phyloP scores from a whole-genome alignment of 64 coral and sea anemone species.

The Stichodactyla helianthus region DNA sequence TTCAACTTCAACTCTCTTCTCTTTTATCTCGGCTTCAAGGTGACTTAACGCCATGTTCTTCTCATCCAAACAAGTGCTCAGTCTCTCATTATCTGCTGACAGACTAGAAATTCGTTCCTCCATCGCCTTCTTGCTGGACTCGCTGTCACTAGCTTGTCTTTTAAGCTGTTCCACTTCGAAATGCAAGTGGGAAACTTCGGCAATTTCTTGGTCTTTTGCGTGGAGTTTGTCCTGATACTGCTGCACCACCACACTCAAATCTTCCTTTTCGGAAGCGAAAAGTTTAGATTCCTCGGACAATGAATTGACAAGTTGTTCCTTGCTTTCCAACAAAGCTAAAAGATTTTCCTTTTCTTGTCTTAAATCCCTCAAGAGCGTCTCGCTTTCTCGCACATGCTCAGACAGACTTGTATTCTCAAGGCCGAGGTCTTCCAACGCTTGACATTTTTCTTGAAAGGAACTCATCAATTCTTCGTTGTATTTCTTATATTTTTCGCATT shows the following conservation, averaged over 20 bases:
- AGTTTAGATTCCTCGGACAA: conserved; percentile 35
- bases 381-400: conserved; percentile 42
- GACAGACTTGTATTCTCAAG: conserved; percentile 50
- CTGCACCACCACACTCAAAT: conserved; percentile 27
- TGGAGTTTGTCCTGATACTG: conserved; percentile 41
- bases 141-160: conserved; percentile 19
- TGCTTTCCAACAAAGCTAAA: conserved; percentile 33
- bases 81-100: conserved; percentile 53
- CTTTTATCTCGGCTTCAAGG: conserved; percentile 27
- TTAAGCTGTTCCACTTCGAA: conserved; percentile 36
- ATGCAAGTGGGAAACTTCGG: conserved; percentile 20
- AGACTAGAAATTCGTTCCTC: conserved; percentile 52
- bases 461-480: conserved; percentile 60
- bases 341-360: conserved; percentile 56
- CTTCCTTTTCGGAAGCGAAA: conserved; percentile 44
- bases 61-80: conserved; percentile 41
- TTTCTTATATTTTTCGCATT: conserved; percentile 30
- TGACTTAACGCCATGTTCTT: conserved; percentile 41
- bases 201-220: background rate
- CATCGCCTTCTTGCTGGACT: conserved; percentile 29
- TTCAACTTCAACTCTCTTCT: conserved; percentile 58
- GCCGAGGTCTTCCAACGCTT: conserved; percentile 40
- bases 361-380: conserved; percentile 35
- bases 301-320: conserved; percentile 33
- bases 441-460: conserved; percentile 71